Base-by-base conservation (phyloP, 2,888 invertebrate genomes). In the Imbricaverruca yamaguchii region DNA sequence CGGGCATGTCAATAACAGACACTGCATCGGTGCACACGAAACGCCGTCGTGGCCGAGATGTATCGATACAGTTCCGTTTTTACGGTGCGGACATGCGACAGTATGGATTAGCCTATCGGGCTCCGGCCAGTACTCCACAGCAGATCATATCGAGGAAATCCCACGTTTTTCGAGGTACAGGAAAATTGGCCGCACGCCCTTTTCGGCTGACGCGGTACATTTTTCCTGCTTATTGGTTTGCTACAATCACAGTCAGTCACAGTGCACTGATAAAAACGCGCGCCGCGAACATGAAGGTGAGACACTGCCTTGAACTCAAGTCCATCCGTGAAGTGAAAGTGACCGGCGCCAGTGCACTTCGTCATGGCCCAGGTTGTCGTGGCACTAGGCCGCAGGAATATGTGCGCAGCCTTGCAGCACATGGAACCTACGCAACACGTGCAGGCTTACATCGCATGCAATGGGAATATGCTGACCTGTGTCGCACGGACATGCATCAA, bases 211-310 rank as follows among this genome's bases (percentile, higher is more conserved):
- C 53, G 21, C 18, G 1, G 10, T 18, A 11, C 55, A 55, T 74
- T 18, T 74, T 74, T 74, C 74, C 53, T 74, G 53, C 74, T 74
- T 74, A 74, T 74, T 74, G 55, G 21, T 55, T 55, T 18, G 74
- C 55, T 53, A 12, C 21, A 6, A 74, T 74, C 55, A 55, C 53
- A 55, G 55, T 21, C 18, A 74, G 74, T 74, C 55, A 15, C 39
- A 12, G 69, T 23, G 55, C 18, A 6, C 23, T 1, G 18, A 18
- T 2, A 74, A 55, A 74, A 69, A 53, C 21, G 10, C 0, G 10
- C 74, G 74, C 7, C 55, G 8, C 15, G 23, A 15, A 69, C 69
- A 69, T 69, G 69, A 15, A 25, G 39, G 39, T 39, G 69, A 39
- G 23, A 53, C 55, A 18, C 1, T 39, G 65, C 23, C 18, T 23